These are phyloP conservation scores for Oostethus manadensis DNA, from an alignment of 2,113 vertebrate genomes.

Conservation along the genomic window DNA sequence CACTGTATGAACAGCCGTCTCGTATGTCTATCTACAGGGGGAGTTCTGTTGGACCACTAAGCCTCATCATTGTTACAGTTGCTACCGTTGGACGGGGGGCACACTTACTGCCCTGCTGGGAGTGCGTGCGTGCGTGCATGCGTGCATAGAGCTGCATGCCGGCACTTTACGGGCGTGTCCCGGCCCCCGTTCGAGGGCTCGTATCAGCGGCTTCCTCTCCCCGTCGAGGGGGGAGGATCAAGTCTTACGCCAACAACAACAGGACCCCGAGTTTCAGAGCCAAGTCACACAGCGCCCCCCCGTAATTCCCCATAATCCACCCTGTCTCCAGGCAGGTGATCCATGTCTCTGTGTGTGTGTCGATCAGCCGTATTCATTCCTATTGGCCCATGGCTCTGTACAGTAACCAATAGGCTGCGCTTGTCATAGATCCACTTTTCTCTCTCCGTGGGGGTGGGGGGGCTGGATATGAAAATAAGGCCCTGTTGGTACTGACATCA, in stretches of 20 bases:
- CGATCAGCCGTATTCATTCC: constrained; percentile 41
- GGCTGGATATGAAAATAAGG: constrained; percentile 55
- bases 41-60: constrained; percentile 51
- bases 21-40: constrained; percentile 49
- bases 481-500: constrained; percentile 32
- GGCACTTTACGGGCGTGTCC: constrained; percentile 3
- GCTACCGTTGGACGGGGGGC: constrained; percentile 52
- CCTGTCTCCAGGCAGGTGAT: constrained; percentile 70
- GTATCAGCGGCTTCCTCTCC: constrained; percentile 19
- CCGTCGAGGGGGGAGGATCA: constrained; percentile 38
- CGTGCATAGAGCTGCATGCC: background rate
- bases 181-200: constrained; percentile 27
- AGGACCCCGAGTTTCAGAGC: constrained; percentile 48
- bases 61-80: constrained; percentile 67
- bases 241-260: constrained; percentile 46
- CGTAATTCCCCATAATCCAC: constrained; percentile 67
- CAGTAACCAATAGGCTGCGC: constrained; percentile 40
- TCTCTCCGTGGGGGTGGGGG: constrained; percentile 33
- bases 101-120: constrained; percentile 24
- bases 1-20: constrained; percentile 49
- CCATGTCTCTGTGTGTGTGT: constrained; percentile 26
- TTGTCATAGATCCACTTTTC: constrained; percentile 34
- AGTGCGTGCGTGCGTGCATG: background rate
- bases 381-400: constrained; percentile 47
- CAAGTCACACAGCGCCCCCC: constrained; percentile 58